Conservation (phyloP, 1,140 invertebrate species). For the Liolophura sinensis region DNA sequence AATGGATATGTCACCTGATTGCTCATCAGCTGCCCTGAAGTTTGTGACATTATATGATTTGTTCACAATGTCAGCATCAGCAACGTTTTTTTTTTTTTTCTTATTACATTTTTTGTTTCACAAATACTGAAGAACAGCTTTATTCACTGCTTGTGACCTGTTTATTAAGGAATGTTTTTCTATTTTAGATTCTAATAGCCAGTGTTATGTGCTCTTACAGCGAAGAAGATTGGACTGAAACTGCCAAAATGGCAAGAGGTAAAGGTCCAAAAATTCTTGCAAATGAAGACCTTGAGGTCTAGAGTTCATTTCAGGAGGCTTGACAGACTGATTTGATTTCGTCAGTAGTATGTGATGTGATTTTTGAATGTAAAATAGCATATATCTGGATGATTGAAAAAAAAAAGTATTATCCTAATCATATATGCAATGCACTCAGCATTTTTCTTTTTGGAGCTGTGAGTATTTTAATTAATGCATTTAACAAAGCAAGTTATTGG, state of each 20-base stretch:
- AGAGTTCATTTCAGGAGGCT: neutral
- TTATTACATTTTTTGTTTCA: neutral
- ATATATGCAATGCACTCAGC: too few relatives aligned
- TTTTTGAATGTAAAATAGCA: neutral
- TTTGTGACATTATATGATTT: too few relatives aligned
- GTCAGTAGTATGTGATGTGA: neutral
- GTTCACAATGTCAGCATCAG: too few relatives aligned
- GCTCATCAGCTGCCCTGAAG: too few relatives aligned
- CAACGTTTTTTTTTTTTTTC: neutral
- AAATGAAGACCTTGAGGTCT: neutral
- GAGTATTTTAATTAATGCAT: too few relatives aligned
- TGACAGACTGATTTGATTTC: neutral
- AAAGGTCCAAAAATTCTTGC: constrained; percentile 5
- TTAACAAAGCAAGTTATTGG: too few relatives aligned
- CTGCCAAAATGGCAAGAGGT: constrained; percentile 79
- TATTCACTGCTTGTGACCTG: neutral
- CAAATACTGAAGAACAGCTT: constrained; percentile 4
- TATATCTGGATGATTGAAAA: too few relatives aligned
- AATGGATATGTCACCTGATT: too few relatives aligned
- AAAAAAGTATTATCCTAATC: too few relatives aligned
- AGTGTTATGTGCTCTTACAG: constrained; percentile 96
- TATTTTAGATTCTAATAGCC: constrained; percentile 83
- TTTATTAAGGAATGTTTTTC: neutral
- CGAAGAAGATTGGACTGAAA: constrained; percentile 83
- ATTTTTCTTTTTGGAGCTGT: too few relatives aligned